Conservation (phyloP, 2,797 vertebrate genomes). For the Microctenopoma lineatum region DNA sequence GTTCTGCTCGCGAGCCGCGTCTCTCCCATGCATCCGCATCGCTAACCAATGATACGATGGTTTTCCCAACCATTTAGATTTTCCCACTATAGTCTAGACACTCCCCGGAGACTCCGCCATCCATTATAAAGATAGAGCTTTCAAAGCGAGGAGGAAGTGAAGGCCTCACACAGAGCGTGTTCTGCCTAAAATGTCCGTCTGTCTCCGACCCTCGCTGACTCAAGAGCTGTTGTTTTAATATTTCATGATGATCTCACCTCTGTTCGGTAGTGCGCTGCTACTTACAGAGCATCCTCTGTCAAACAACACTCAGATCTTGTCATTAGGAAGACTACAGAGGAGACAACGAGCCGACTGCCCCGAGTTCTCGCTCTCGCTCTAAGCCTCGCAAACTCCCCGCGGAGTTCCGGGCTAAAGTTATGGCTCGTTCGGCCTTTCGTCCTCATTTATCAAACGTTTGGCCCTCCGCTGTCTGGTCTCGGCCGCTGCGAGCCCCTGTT, state of each 20-base stretch:
- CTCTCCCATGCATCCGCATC: constrained; percentile 23
- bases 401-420: constrained; percentile 15
- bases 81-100: constrained; percentile 73
- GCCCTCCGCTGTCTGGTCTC: constrained; percentile 7
- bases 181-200: constrained; percentile 68
- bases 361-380: constrained; percentile 24
- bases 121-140: constrained; percentile 74
- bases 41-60: constrained; percentile 46
- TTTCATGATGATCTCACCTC: constrained; percentile 66
- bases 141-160: constrained; percentile 68
- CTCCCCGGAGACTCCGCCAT: constrained; percentile 69
- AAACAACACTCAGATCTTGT: constrained; percentile 22
- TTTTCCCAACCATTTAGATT: constrained; percentile 69
- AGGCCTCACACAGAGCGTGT: constrained; percentile 52
- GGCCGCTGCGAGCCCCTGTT: constrained; percentile 23
- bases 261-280: constrained; percentile 20
- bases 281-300: constrained; percentile 43
- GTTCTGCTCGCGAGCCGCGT: constrained; percentile 13
- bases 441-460: constrained; percentile 36
- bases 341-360: constrained; percentile 28
- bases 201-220: constrained; percentile 29
- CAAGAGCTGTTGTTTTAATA: constrained; percentile 57
- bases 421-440: constrained; percentile 18
- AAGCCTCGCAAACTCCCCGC: constrained; percentile 3
- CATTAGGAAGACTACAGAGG: constrained; percentile 38